Conservation (phyloP, 2,113 vertebrate species). For the Pelusios castaneus region DNA sequence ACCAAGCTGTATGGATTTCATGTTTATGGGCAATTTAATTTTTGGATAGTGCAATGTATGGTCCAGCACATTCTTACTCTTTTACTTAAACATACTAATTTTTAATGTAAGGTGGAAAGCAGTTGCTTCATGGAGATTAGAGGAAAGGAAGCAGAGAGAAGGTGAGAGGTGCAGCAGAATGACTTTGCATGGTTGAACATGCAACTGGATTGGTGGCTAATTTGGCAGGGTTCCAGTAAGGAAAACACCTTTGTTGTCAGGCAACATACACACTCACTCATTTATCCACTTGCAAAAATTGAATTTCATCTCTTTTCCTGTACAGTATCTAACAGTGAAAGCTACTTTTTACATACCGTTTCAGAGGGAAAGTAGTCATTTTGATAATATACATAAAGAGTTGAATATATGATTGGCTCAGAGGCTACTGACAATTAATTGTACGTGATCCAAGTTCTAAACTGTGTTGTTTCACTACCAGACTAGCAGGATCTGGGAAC, state of each 20-base stretch:
- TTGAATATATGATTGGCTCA: neutral
- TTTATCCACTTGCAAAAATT: neutral
- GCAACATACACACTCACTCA: neutral
- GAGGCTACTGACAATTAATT: neutral
- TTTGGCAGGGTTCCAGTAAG: conserved; percentile 37
- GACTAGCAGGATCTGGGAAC: neutral
- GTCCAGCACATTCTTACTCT: neutral
- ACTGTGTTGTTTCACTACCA: neutral
- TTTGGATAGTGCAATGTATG: neutral
- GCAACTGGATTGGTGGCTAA: conserved; percentile 10
- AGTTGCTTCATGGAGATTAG: neutral
- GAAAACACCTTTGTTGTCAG: neutral
- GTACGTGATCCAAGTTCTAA: neutral
- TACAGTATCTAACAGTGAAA: neutral
- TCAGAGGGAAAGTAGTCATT: neutral
- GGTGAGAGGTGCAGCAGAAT: neutral
- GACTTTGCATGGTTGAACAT: neutral
- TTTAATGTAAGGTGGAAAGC: neutral
- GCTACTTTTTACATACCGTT: neutral
- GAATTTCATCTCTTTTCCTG: neutral
- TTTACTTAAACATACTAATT: fast-evolving
- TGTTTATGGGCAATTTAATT: neutral
- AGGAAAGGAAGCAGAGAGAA: neutral
- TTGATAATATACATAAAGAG: neutral
- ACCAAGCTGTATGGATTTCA: neutral